Evolutionary conservation across 2,888 invertebrate genomes (phyloP).

Genomic region (Elmis aenea): DNA sequence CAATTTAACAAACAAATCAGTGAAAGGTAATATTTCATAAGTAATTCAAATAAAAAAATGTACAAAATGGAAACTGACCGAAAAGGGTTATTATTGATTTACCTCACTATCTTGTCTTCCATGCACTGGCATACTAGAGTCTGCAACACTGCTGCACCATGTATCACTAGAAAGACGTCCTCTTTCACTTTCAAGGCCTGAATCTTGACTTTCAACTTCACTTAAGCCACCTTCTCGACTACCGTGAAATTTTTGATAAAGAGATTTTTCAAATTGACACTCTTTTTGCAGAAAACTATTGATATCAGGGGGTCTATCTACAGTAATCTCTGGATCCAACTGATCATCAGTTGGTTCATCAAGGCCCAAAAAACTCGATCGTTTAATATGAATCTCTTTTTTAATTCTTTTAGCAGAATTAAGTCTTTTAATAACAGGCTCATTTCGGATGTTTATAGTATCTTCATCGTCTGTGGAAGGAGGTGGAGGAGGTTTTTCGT

Average conservation of each 20-base stretch:
- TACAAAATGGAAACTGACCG: too few species aligned
- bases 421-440: constrained; percentile 57
- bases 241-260: constrained; percentile 57
- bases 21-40: too few species aligned
- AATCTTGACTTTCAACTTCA: constrained; percentile 65
- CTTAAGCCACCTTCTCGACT: constrained; percentile 35
- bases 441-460: constrained; percentile 9
- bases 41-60: too few species aligned
- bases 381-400: constrained; percentile 77
- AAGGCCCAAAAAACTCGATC: constrained; percentile 81
- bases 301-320: constrained; percentile 74
- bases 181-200: constrained; percentile 67
- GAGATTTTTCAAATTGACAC: constrained; percentile 68
- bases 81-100: constrained; percentile 23
- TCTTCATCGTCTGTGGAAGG: constrained; percentile 45
- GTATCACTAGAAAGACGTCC: constrained; percentile 53
- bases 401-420: constrained; percentile 82
- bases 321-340: constrained; percentile 61
- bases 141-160: constrained; percentile 49
- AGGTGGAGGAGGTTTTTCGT: constrained; percentile 73
- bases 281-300: constrained; percentile 76
- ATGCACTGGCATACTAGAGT: constrained; percentile 47
- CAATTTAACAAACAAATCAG: constrained; percentile 8
- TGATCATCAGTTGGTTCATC: constrained; percentile 69
- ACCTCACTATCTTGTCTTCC: constrained; percentile 77